Base-by-base conservation (phyloP, 2,797 vertebrate genomes). In the Channa striata region DNA sequence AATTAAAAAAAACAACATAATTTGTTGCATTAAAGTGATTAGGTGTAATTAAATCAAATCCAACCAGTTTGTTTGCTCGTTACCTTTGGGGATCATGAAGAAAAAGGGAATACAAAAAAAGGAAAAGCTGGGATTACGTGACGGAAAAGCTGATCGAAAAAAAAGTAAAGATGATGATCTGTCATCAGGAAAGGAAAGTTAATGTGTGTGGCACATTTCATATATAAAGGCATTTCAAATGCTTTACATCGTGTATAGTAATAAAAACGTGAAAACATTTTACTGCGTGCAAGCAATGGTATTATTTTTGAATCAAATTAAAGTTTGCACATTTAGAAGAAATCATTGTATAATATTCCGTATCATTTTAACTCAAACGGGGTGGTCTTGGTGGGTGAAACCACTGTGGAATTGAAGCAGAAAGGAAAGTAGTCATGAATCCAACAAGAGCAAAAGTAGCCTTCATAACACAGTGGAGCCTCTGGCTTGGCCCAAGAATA, bases 1-100 rank as follows among this genome's bases (percentile, higher is more conserved):
- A 93, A 96, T 96, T 96, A 40, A 39, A 77, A 78, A 93, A 85
- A 93, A 92, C 9, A 20, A 90, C 93, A 94, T 96, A 86, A 95
- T 96, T 95, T 94, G 90, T 92, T 81, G 92, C 93, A 96, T 96
- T 96, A 94, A 95, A 96, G 94, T 94, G 91, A 95, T 97, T 97
- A 95, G 89, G 78, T 37, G 67, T 96, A 96, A 97, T 97, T 97
- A 94, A 96, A 95, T 95, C 92, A 94, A 96, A 95, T 95, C 92
- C 81, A 86, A 93, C 91, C 96, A 95, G 97, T 96, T 93, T 95
- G 93, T 79, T 74, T 74, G 84, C 92, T 91, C 78, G 87, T 90
- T 91, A 92, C 88, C 90, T 94, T 93, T 94, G 90, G 79, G 60
- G 69, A 83, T 79, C 61, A 51, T 71, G 47, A 68, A 61, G 74